phyloP scores from a whole-genome alignment of 2,797 vertebrate genomes.

The Onychomys leucogaster region DNA sequence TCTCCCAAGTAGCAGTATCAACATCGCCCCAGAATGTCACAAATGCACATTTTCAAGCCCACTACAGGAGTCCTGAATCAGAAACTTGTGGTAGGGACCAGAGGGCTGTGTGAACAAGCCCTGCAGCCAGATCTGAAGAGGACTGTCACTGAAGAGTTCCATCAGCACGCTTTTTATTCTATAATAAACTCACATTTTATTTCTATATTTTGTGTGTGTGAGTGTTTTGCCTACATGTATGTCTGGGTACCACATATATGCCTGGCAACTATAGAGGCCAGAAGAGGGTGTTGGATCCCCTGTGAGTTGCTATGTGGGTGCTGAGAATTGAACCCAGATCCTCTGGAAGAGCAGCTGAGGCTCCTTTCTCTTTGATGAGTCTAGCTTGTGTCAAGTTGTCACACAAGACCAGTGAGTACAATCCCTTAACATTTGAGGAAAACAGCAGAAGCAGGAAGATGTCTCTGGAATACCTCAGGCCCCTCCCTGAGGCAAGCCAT shows the following conservation, averaged over 20 bases:
- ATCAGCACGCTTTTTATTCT: neutral
- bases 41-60: neutral
- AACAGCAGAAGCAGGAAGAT: neutral
- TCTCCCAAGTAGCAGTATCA: neutral
- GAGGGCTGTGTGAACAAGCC: neutral
- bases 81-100: neutral
- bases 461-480: neutral
- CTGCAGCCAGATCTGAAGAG: neutral
- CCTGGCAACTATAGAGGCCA: neutral
- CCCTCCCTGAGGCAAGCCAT: neutral
- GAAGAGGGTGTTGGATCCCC: neutral
- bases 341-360: neutral
- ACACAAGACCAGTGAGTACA: neutral
- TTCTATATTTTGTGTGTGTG: neutral
- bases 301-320: neutral
- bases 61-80: neutral
- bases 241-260: neutral
- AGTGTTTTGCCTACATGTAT: neutral
- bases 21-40: neutral
- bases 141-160: neutral
- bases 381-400: neutral
- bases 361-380: neutral
- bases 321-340: neutral
- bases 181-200: neutral
- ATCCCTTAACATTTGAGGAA: neutral